Evolutionary conservation across 2,113 vertebrate species (phyloP).

Genomic region (Amazona vittata): DNA sequence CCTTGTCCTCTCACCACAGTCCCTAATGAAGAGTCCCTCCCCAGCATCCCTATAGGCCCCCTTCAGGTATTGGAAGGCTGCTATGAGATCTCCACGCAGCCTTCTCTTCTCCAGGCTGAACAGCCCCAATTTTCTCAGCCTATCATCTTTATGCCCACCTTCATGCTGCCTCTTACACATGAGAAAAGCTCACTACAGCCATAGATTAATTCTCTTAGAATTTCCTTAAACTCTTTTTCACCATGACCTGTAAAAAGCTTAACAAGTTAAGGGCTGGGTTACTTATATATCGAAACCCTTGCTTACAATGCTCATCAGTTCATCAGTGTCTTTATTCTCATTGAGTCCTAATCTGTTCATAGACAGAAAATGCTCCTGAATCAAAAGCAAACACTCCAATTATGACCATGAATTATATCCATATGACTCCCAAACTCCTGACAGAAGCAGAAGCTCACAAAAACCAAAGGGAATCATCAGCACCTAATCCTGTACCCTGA

Average conservation of each 20-base stretch:
- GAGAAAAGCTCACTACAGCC: neutral
- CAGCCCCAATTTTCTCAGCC: no score
- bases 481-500: neutral
- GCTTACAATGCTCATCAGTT: neutral
- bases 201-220: neutral
- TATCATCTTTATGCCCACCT: neutral
- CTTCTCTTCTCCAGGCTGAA: no score
- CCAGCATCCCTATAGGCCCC: no score
- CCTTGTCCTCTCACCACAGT: no score
- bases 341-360: neutral
- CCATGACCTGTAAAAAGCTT: neutral
- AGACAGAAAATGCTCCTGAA: neutral
- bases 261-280: neutral
- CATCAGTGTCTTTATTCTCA: neutral
- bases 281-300: neutral
- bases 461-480: neutral
- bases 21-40: no score
- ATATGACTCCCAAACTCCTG: neutral
- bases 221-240: neutral
- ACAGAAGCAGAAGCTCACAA: neutral
- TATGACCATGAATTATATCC: neutral
- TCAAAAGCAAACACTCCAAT: neutral
- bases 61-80: no score
- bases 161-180: neutral
- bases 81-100: no score